Evolutionary conservation across 2,888 invertebrate species (phyloP), one percentile per base, ranked within the genome.

Genomic region (Helicoverpa assulta): DNA sequence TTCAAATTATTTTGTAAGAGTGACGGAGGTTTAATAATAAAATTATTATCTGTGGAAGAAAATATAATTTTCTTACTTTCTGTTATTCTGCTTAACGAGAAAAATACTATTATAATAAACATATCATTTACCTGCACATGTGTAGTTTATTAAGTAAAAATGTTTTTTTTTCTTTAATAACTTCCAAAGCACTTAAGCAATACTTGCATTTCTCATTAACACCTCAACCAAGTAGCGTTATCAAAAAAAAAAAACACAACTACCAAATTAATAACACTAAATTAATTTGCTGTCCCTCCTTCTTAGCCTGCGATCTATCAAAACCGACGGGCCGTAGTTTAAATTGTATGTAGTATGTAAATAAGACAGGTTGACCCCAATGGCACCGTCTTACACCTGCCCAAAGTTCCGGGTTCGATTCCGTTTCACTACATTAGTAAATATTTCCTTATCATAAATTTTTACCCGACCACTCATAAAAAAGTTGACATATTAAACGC

Each of bases 331-430:
- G 43, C 51, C 60, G 66, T 68, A 78, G 72, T 72, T 67, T 57
- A 77, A 77, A 84, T 70, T 75, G 74, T 70, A 61, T 84, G 73
- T 84, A 76, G 21, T 78, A 84, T 84, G 80, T 78, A 74, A 84
- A 83, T 84, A 73, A 55, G 73, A 75, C 66, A 72, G 55, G 69
- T 59, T 81, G 70, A 68, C 56, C 58, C 59, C 67, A 59, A 56
- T 62, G 68, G 52, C 57, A 76, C 70, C 78, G 40, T 74, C 53
- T 26, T 54, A 57, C 76, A 77, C 76, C 76, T 77, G 76, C 76
- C 43, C 7, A 19, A 51, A 12, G 62, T 80, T 76, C 76, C 80
- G 65, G 62, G 56, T 80, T 70, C 56, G 59, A 80, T 60, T 43
- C 62, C 12, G 62, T 19, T 50, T 51, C 29, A 19, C n/a, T 56